A percentile compares a stretch with the other conserved stretches of the same genome.
phyloP scores from a whole-genome alignment of 23 tunicate species.

The Diplosoma virens region DNA sequence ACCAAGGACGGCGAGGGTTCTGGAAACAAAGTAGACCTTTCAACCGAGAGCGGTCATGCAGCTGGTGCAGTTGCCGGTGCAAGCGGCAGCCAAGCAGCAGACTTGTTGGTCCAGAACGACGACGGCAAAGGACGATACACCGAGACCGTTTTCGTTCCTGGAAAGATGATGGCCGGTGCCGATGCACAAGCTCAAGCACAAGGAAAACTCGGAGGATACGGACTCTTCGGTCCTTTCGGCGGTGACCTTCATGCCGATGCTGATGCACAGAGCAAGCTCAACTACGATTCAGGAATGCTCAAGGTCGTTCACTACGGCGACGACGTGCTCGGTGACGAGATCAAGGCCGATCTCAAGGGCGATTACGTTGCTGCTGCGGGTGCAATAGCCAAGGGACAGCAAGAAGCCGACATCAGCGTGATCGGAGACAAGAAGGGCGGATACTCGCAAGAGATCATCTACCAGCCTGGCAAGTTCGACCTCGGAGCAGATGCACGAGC shows the following conservation, averaged over 20 bases:
- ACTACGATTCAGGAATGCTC: not conserved
- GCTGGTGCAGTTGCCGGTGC: conserved; percentile 7
- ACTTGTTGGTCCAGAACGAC: not conserved
- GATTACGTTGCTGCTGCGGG: not conserved
- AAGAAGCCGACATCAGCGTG: not conserved
- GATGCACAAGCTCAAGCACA: not conserved
- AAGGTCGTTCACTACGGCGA: not conserved
- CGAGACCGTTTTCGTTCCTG: conserved; percentile 13
- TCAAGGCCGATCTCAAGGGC: conserved; percentile 19
- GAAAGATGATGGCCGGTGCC: not conserved
- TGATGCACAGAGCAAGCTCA: conserved; percentile 13
- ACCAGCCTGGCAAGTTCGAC: conserved; percentile 6
- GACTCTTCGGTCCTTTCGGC: not conserved
- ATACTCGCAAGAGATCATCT: not conserved
- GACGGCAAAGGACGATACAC: not conserved
- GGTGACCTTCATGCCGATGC: not conserved
- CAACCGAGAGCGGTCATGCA: conserved; percentile 1
- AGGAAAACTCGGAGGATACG: conserved; percentile 6
- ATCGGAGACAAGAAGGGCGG: conserved; percentile 25
- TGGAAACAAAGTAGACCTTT: not conserved
- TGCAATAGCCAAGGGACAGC: not conserved
- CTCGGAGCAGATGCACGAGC: not conserved
- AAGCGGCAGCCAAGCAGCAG: conserved; percentile 16
- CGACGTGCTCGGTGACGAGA: not conserved
- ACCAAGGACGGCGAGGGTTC: conserved; percentile 11